Evolutionary conservation across 2,888 invertebrate species (phyloP), one percentile per base, ranked within the genome.

Genomic region (Carpatolechia fugitivella): DNA sequence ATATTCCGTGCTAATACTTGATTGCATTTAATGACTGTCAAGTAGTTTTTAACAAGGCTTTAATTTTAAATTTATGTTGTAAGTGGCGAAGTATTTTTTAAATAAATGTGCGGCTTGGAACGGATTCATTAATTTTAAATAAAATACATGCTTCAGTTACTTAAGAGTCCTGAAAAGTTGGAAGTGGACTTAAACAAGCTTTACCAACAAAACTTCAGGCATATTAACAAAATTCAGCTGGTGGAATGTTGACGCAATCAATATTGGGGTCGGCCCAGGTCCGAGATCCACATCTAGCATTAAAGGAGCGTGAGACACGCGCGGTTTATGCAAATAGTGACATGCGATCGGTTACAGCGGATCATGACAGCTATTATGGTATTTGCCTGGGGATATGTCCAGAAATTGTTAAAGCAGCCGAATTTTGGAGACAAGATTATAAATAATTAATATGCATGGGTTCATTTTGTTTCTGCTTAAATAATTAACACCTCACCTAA

Each of bases 311-410:
- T 44, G 44, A 44, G 79, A 75, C 73, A 75, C 69, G 76, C 71
- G 66, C 47, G 66, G 76, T 80, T 82, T 80, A 83, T 83, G 82
- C 78, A 81, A 86, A 85, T n/a, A n/a, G n/a, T 80, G 76, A 78
- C 78, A 6, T 6, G 24, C 6, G 69, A 69, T 64, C 72, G 79
- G 79, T 77, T 74, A 77, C 73, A 74, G 72, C 72, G 74, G 73
- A 76, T 71, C 77, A 78, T 76, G 76, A 72, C 74, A 70, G 78
- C 78, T 77, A 85, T 86, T 84, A 85, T 74, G 77, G 76, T 13
- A n/a, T n/a, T n/a, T n/a, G 20, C 6, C 24, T n/a, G 41, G 41
- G n/a, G 41, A 41, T 20, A 41, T 11, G 14, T 16, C 16, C 24
- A 41, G 11, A 41, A 41, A 20, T 20, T 41, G 16, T 24, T 24